A percentile compares a stretch with the other conserved stretches of the same genome.
Conservation (phyloP, 2,797 vertebrate genomes). For the Danio albolineatus region DNA sequence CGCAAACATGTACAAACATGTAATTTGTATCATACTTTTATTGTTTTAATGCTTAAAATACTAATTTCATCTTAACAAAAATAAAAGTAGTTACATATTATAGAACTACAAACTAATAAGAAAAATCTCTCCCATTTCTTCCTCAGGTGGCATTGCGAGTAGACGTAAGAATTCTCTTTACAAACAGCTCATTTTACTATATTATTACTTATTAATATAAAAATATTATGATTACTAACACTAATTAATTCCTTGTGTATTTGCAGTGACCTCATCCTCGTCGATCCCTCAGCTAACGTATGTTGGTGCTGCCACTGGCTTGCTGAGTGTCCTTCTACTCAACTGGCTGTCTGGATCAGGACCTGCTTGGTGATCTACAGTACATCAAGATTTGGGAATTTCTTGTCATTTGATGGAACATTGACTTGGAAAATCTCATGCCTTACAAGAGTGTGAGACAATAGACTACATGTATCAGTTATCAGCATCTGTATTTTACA, state of each 20-base stretch:
- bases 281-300: slow-evolving; percentile 12
- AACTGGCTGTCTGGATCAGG: slow-evolving; percentile 19
- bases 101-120: not conserved
- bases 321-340: slow-evolving; percentile 28
- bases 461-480: not conserved
- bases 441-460: not conserved
- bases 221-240: not conserved
- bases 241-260: not conserved
- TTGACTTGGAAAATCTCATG: not conserved
- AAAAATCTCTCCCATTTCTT: not conserved
- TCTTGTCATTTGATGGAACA: not conserved
- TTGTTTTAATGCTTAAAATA: too few relatives aligned
- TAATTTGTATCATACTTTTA: too few relatives aligned
- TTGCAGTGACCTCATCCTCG: slow-evolving; percentile 6
- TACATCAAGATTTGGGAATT: not conserved
- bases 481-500: not conserved
- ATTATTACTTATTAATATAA: not conserved
- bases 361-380: slow-evolving; percentile 18
- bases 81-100: not conserved
- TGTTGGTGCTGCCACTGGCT: slow-evolving; percentile 1
- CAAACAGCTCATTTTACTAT: not conserved
- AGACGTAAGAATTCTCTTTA: slow-evolving; percentile 6
- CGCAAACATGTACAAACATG: too few relatives aligned
- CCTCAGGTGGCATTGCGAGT: not conserved
- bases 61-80: too few relatives aligned